Percentiles rank a stretch among this genome's conserved stretches.
These are phyloP conservation scores for Montipora sp. DNA, from an alignment of 64 coral and sea anemone genomes.

Conservation along the genomic window DNA sequence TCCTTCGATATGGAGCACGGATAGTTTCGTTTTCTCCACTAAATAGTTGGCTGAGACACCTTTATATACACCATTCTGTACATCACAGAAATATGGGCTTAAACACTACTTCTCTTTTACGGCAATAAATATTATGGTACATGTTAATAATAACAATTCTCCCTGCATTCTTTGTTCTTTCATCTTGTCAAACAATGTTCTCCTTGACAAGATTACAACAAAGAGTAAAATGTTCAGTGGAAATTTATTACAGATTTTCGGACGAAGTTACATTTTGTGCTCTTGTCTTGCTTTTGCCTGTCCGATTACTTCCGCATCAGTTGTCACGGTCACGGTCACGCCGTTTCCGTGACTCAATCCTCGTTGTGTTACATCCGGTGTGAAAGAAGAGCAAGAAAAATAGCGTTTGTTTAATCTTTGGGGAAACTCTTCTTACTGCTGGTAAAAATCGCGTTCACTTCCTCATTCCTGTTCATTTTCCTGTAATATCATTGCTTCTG, in stretches of 20 bases:
- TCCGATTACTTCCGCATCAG: neutral
- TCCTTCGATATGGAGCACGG: no score
- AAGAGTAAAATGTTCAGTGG: neutral
- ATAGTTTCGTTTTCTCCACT: neutral
- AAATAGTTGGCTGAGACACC: neutral
- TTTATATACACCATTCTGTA: neutral
- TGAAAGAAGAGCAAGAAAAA: neutral
- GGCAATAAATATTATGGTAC: neutral
- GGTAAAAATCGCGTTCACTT: neutral
- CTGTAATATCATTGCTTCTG: neutral
- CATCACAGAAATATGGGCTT: neutral
- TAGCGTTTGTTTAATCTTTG: neutral
- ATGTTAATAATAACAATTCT: no score
- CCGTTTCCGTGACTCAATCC: neutral
- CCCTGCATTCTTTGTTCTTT: neutral
- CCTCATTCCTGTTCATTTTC: neutral
- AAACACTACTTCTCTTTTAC: neutral
- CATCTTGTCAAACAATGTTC: slow-evolving; percentile 9
- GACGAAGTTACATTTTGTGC: no score
- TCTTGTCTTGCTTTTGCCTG: no score
- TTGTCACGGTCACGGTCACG: neutral
- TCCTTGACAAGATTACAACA: slow-evolving; percentile 33
- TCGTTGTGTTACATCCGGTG: slow-evolving; percentile 1
- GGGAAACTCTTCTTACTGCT: neutral
- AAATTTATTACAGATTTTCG: no score